These are phyloP conservation scores for Coregonus sp. DNA, from an alignment of 2,797 vertebrate genomes.

Conservation along the genomic window DNA sequence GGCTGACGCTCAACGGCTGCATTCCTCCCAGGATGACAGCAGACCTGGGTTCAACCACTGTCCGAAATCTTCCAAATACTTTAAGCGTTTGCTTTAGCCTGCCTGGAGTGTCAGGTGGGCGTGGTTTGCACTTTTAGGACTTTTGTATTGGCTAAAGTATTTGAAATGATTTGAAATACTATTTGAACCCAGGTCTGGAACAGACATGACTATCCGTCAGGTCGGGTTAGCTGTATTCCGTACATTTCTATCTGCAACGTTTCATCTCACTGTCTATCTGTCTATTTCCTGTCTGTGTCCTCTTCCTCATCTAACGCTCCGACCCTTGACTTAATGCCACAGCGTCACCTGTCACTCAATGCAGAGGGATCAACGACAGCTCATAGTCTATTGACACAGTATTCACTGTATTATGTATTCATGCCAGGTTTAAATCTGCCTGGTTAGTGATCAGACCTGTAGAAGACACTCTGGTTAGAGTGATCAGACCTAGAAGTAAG, in stretches of 20 bases:
- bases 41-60: neutral
- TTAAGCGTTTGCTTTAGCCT: neutral
- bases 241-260: neutral
- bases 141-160: neutral
- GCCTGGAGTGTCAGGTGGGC: neutral
- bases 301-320: conserved; percentile 33
- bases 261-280: neutral
- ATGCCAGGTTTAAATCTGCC: conserved; percentile 5
- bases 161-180: neutral
- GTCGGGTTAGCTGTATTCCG: neutral
- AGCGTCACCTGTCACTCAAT: conserved; percentile 46
- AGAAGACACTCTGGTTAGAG: too few relatives aligned
- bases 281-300: conserved; percentile 13
- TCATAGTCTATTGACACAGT: conserved; percentile 2
- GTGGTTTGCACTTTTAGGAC: neutral
- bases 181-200: neutral
- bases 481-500: too few relatives aligned
- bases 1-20: neutral
- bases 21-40: conserved; percentile 52
- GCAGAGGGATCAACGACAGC: conserved; percentile 11
- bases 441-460: too few relatives aligned
- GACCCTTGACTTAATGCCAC: conserved; percentile 27
- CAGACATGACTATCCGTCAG: neutral
- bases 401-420: conserved; percentile 10
- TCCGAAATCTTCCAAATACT: neutral